phyloP scores from a whole-genome alignment of 2,113 vertebrate species.

The Gambusia holbrooki region DNA sequence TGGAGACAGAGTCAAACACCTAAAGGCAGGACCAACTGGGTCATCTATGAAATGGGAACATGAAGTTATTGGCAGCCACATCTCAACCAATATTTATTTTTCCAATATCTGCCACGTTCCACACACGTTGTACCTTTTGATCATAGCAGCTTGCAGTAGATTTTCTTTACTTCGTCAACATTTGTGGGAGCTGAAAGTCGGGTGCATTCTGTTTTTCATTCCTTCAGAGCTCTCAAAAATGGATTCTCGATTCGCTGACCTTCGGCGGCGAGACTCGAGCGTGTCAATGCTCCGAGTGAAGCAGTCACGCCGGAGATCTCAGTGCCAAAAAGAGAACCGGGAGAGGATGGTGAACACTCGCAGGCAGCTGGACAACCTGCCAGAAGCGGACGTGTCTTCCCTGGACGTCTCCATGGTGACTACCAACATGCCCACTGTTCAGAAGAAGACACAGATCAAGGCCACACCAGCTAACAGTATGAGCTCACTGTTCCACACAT shows the following conservation, averaged over 20 bases:
- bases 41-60: no score
- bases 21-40: no score
- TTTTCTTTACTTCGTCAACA: background rate
- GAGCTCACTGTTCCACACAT: background rate
- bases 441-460: conserved; percentile 24
- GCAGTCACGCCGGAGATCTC: conserved; percentile 85
- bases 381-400: conserved; percentile 66
- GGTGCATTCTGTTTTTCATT: background rate
- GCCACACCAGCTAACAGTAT: conserved; percentile 59
- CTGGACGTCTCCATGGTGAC: conserved; percentile 52
- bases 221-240: conserved; percentile 56
- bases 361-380: conserved; percentile 79
- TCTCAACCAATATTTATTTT: no score
- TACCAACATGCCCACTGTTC: conserved; percentile 55
- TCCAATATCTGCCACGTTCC: no score
- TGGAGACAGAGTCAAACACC: no score
- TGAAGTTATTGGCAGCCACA: no score
- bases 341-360: conserved; percentile 83
- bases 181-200: background rate
- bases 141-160: no score
- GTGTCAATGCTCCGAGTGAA: conserved; percentile 86
- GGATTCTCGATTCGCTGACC: conserved; percentile 79
- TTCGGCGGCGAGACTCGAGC: conserved; percentile 85
- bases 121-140: background rate
- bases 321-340: conserved; percentile 88